These are phyloP conservation scores for Atherix ibis DNA, from an alignment of 2,888 invertebrate species.

Conservation along the genomic window DNA sequence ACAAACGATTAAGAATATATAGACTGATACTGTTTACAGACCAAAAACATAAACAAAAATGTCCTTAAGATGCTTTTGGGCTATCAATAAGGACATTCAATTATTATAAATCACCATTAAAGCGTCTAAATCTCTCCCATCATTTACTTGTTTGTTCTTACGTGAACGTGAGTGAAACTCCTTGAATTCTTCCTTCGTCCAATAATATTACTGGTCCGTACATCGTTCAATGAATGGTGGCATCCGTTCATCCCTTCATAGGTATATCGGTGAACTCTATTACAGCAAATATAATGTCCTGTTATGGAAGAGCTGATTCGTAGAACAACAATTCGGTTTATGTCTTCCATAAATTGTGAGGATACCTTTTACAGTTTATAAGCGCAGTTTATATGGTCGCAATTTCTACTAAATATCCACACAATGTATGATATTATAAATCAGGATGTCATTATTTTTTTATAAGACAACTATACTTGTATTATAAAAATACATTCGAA, in stretches of 20 bases:
- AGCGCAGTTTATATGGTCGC: constrained; percentile 8
- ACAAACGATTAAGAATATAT: too few relatives aligned
- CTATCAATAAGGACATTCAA: constrained; percentile 12
- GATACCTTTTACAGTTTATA: constrained; percentile 12
- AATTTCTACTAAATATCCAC: too few relatives aligned
- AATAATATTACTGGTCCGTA: neutral
- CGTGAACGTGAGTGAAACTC: too few relatives aligned
- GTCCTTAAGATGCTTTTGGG: constrained; percentile 12
- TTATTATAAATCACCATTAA: constrained; percentile 13
- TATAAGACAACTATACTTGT: too few relatives aligned
- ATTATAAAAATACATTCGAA: too few relatives aligned
- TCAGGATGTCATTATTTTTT: neutral
- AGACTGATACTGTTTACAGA: constrained; percentile 5
- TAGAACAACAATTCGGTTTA: constrained; percentile 10
- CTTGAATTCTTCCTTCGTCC: neutral
- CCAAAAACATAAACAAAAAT: constrained; percentile 11
- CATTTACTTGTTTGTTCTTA: too few relatives aligned
- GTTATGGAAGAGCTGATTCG: too few relatives aligned
- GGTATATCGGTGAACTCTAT: neutral
- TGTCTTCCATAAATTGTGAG: constrained; percentile 11
- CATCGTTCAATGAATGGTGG: neutral
- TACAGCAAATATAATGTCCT: constrained; percentile 1
- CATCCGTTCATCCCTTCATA: too few relatives aligned
- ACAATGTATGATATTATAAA: too few relatives aligned
- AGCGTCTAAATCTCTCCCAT: constrained; percentile 11